Evolutionary conservation across 2,113 vertebrate genomes (phyloP).

Genomic region (Tetrao urogallus): DNA sequence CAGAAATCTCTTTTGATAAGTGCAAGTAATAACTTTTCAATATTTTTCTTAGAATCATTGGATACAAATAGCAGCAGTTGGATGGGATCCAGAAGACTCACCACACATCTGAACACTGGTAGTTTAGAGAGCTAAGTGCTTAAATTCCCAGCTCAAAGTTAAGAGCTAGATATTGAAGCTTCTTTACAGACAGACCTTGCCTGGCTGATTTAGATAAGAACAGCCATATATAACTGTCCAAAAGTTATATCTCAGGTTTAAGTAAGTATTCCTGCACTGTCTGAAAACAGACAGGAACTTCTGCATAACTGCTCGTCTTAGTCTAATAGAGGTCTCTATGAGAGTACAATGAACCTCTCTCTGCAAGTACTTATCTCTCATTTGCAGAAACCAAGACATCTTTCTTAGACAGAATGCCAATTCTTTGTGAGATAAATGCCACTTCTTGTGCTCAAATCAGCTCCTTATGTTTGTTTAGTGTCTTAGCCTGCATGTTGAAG

Average conservation of each 20-base stretch:
- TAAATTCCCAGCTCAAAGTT: background rate
- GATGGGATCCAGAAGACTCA: background rate
- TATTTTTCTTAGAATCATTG: background rate
- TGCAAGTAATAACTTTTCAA: background rate
- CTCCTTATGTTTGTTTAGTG: constrained; percentile 6
- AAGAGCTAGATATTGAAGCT: background rate
- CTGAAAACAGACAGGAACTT: background rate
- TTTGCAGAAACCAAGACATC: background rate
- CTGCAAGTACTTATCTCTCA: background rate
- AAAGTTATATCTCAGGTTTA: background rate
- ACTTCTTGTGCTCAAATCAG: background rate
- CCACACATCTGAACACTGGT: background rate
- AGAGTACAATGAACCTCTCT: background rate
- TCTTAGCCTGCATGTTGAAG: background rate
- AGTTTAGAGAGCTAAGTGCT: background rate
- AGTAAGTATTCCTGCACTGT: background rate
- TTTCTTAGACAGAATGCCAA: background rate
- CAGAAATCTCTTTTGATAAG: background rate
- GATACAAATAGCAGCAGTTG: background rate
- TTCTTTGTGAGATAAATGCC: constrained; percentile 11
- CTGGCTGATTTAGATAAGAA: background rate
- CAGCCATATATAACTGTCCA: background rate
- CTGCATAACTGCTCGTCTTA: background rate
- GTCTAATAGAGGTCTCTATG: background rate
- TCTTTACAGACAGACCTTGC: background rate